Base-by-base conservation (phyloP, 2,113 vertebrate genomes). In the Scytalopus superciliaris region DNA sequence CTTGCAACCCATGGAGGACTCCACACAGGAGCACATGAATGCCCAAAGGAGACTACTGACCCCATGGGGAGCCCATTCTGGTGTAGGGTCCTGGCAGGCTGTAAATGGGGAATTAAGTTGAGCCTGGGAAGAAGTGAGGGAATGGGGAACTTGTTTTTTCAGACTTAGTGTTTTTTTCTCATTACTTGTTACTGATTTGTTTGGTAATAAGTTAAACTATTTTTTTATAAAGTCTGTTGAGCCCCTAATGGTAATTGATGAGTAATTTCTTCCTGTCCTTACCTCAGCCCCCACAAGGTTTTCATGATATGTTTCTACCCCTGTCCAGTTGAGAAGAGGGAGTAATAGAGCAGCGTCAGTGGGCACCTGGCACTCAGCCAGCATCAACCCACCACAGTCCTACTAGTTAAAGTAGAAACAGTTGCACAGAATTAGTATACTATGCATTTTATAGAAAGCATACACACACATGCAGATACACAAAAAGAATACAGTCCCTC, bases 1-100 rank as follows among this genome's bases (percentile, higher is more conserved):
- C 45, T n/a, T n/a, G 19, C 1, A 60, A 53, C 15, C 30, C 2
- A 0, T 40, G n/a, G 4, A 69, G 12, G 19, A 55, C 15, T 21
- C 7, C 30, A 31, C n/a, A 35, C 13, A 18, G 40, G 17, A 25
- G 16, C 19, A 27, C 7, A 8, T 6, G 16, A 35, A 53, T 69
- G 30, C 17, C 16, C 39, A 68, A 47, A 45, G 12, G 39, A 30
- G 11, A 42, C 14, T 52, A 45, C n/a, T 30, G 28, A 45, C 16
- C 19, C 8, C 45, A 18, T 25, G 9, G 24, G 16, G 17, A 62
- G 21, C 7, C 39, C 47, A 21, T 16, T 47, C 28, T 62, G 9
- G 13, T 69, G 17, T 35, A 62, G 24, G 3, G 13, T 47, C 18
- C 63, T 47, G 30, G 19, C 17, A 83, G 16, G 16, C 53, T 16